Evolutionary conservation across 2,888 invertebrate genomes (phyloP).

Genomic region (Cryptocheilus praepositus): DNA sequence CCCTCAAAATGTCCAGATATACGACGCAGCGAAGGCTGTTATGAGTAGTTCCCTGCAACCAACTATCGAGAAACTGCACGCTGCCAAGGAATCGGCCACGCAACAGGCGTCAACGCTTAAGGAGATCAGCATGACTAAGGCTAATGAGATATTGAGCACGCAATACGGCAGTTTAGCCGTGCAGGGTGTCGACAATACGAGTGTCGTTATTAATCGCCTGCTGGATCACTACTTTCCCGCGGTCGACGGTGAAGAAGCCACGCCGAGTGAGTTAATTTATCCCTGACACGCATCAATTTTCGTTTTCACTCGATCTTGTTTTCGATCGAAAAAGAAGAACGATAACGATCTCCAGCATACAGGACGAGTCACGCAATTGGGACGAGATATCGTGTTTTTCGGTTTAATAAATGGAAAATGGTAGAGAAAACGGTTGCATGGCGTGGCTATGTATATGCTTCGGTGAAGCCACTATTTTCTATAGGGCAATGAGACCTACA

Average conservation of each 20-base stretch:
- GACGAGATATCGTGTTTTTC: too few species aligned
- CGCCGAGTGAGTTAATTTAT: constrained; percentile 71
- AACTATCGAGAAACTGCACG: constrained; percentile 71
- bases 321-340: not conserved
- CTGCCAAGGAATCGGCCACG: constrained; percentile 77
- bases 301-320: not conserved
- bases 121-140: constrained; percentile 83
- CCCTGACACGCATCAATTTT: not conserved
- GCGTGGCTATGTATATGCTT: too few species aligned
- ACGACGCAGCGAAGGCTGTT: constrained; percentile 69
- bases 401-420: too few species aligned
- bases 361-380: too few species aligned
- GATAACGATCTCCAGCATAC: not conserved
- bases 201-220: constrained; percentile 82
- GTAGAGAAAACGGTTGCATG: too few species aligned
- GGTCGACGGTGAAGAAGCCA: constrained; percentile 74
- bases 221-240: constrained; percentile 86
- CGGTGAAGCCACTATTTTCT: too few species aligned
- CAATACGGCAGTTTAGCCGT: constrained; percentile 83
- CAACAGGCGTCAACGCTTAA: constrained; percentile 82
- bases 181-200: constrained; percentile 82
- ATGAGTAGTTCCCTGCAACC: constrained; percentile 69
- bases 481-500: too few species aligned
- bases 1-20: constrained; percentile 60
- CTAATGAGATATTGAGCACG: constrained; percentile 83